Base-by-base conservation (phyloP, 2,888 invertebrate genomes). In the Druceiella hillmani region DNA sequence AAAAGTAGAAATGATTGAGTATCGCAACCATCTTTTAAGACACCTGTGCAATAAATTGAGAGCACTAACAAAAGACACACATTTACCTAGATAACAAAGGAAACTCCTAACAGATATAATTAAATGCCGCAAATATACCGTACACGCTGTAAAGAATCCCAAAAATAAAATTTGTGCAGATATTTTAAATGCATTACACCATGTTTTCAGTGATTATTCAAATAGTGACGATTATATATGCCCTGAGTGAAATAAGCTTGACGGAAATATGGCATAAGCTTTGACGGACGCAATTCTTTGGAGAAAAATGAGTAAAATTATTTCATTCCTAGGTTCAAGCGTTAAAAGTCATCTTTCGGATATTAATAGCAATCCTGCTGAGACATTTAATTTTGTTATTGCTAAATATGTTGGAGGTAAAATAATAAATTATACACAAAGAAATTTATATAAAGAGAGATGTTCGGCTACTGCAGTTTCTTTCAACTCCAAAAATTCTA, bases 221-320 rank as follows among this genome's bases (percentile, higher is more conserved):
- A 36, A 36, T 17, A 29, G 28, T 36, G 29, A 28, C 28, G 36
- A 36, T 36, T 29, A 36, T 28, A 36, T 36, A 36, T 28, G 36
- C 13, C 36, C 36, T 36, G 20, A 28, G 22, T 25, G 10, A 25
- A 26, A 33, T 24, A 33, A 33, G 26, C 13, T 25, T 15, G 15
- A 17, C 36, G 33, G 33, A n/a, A n/a, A n/a, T n/a, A n/a, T n/a
- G n/a, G n/a, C n/a, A n/a, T n/a, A n/a, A n/a, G n/a, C n/a, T n/a
- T n/a, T n/a, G n/a, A n/a, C n/a, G n/a, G n/a, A n/a, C n/a, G n/a
- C n/a, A n/a, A n/a, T n/a, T n/a, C n/a, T n/a, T n/a, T n/a, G n/a
- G n/a, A n/a, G n/a, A n/a, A n/a, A n/a, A n/a, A n/a, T 31, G 30
- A 34, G 11, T 12, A 27, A 31, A 37, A 20, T 15, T 28, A 26